Conservation (phyloP, 2,797 vertebrate genomes). For the Leptatherina wallacei region DNA sequence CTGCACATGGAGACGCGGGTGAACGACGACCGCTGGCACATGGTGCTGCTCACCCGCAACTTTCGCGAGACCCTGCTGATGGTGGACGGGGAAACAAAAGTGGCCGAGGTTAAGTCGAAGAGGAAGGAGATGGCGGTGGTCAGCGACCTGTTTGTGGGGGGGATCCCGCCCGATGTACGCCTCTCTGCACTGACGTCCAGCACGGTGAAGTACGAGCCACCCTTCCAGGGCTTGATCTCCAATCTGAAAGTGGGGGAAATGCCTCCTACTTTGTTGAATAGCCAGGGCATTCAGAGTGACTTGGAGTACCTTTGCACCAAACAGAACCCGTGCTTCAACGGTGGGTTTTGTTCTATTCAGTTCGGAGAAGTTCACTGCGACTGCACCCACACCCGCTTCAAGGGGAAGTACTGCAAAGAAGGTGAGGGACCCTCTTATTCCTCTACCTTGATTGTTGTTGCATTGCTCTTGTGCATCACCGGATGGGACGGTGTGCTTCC, state of each 20-base stretch:
- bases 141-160: constrained; percentile 95
- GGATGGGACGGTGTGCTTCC: neutral
- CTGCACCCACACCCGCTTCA: constrained; percentile 90
- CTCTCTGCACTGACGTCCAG: constrained; percentile 93
- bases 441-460: neutral
- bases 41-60: constrained; percentile 91
- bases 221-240: constrained; percentile 90
- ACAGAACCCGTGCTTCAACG: constrained; percentile 93
- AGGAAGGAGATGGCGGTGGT: constrained; percentile 93
- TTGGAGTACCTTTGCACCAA: constrained; percentile 87
- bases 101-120: constrained; percentile 91
- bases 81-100: constrained; percentile 90
- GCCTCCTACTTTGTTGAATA: constrained; percentile 89
- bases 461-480: neutral
- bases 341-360: constrained; percentile 86
- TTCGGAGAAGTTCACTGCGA: constrained; percentile 91
- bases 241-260: constrained; percentile 92
- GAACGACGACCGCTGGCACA: constrained; percentile 94
- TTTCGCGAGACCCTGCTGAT: constrained; percentile 89
- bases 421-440: constrained; percentile 79
- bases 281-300: constrained; percentile 91
- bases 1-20: constrained; percentile 86
- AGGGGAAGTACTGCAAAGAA: constrained; percentile 93
- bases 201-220: constrained; percentile 94
- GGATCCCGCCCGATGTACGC: constrained; percentile 92